Evolutionary conservation across 2,888 invertebrate species (phyloP).

Genomic region (Cecidostiba fungosa): DNA sequence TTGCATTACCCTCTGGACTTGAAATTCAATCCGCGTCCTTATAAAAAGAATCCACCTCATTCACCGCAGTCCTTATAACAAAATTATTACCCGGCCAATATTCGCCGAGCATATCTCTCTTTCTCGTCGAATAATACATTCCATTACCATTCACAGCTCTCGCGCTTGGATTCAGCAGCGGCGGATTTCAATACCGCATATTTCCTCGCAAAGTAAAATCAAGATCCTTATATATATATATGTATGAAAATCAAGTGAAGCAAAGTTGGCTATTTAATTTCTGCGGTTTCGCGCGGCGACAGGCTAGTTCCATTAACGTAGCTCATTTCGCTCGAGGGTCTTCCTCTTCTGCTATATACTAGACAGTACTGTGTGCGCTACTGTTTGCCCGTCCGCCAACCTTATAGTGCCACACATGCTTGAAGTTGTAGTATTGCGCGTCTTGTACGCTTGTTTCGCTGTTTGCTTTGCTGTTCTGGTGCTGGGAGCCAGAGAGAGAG

Average conservation of each 20-base stretch:
- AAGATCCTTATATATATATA: not conserved
- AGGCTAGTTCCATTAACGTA: slow-evolving; percentile 62
- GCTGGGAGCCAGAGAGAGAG: not conserved
- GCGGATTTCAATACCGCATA: not conserved
- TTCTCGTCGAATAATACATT: not conserved
- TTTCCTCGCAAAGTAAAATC: not conserved
- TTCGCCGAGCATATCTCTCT: not conserved
- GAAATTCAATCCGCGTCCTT: not conserved
- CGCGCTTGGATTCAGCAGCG: not conserved
- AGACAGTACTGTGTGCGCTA: not conserved
- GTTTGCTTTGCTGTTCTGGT: not conserved
- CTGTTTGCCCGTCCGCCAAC: not conserved
- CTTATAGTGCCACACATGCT: not conserved
- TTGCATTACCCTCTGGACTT: not conserved
- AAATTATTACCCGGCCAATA: slow-evolving; percentile 14
- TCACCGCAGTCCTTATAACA: not conserved
- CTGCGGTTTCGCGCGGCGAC: slow-evolving; percentile 44
- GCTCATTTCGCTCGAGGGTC: slow-evolving; percentile 42
- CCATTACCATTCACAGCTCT: not conserved
- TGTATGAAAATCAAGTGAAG: not conserved
- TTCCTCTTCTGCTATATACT: not conserved
- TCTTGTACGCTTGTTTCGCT: not conserved
- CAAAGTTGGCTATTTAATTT: slow-evolving; percentile 62
- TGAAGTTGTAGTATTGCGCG: not conserved
- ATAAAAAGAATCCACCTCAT: slow-evolving; percentile 3